Percentiles rank a stretch among this genome's conserved stretches.
Evolutionary conservation across 2,113 vertebrate species (phyloP).

Genomic region (Craseonycteris thonglongyai): DNA sequence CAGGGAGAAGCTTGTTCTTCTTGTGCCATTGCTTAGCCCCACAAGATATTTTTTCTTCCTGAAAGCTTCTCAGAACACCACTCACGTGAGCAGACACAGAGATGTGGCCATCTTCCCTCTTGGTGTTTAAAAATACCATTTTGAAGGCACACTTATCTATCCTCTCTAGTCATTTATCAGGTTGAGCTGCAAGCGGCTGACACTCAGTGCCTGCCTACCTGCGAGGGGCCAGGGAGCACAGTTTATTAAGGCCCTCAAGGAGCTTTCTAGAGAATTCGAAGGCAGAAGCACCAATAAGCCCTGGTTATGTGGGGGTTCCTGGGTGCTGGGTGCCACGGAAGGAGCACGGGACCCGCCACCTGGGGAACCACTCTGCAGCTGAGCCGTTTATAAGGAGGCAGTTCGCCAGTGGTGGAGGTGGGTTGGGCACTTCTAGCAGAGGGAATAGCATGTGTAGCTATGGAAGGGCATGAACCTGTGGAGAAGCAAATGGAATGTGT

Average conservation of each 20-base stretch:
- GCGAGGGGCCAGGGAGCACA: background rate
- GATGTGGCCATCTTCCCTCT: constrained; percentile 34
- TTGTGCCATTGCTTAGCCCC: constrained; percentile 30
- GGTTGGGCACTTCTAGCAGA: background rate
- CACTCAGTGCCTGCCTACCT: background rate
- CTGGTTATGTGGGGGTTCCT: rapidly evolving
- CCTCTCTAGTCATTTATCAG: background rate
- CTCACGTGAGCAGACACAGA: background rate
- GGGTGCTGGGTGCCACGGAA: background rate
- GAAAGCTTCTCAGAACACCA: background rate
- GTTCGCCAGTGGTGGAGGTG: background rate
- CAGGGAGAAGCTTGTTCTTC: constrained; percentile 45
- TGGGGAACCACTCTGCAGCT: background rate
- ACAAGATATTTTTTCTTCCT: background rate
- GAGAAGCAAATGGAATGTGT: background rate
- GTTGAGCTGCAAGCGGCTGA: background rate
- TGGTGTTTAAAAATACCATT: constrained; percentile 53
- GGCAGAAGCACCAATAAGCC: rapidly evolving
- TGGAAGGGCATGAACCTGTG: background rate
- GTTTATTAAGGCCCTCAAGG: background rate
- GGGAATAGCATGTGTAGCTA: background rate
- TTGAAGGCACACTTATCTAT: constrained; percentile 54
- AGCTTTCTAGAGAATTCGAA: background rate
- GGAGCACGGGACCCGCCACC: background rate
- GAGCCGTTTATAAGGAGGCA: background rate